Base-by-base conservation (phyloP, 2,888 invertebrate species). In the Parasteatoda lunata region DNA sequence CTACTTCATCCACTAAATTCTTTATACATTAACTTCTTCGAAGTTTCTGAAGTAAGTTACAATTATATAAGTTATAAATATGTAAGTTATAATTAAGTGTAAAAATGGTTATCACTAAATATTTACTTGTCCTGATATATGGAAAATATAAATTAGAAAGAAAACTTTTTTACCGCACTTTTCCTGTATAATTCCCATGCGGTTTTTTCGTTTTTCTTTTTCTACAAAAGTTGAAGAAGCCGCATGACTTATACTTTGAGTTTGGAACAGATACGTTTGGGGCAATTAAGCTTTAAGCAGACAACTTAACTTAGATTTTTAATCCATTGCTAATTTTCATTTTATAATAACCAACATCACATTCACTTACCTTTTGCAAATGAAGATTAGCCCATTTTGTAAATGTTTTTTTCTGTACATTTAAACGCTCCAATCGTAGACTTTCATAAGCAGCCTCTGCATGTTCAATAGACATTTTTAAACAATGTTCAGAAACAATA, bases 351-450 rank as follows among this genome's bases (percentile, higher is more conserved):
- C 7, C 2, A 7, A 72, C 52, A 49, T 5, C 8, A 49, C 49
- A 72, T 52, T 11, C 8, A 59, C 45, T 77, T 87, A 87, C 86
- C 82, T 78, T 87, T 73, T 77, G 97, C 91, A 99, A 93, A 93
- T 99, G 99, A 70, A 99, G 99, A 93, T 99, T 99, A 90, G 99
- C 98, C 99, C 99, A 99, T 96, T 99, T 99, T 92, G 98, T 97
- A 93, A 99, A 99, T 88, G 99, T 99, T 93, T 99, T 99, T 95
- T 99, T 99, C 93, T 99, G 99, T 90, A 99, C 99, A 92, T 96
- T 96, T 93, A 99, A 98, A 94, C 99, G 96, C 94, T 99, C 99
- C 66, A 79, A 78, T 30, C 83, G 73, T n/a, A 88, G 65, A 11
- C 64, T 80, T 51, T 86, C 85, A 11, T 80, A 79, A 13, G 77